These are phyloP conservation scores for Eueides isabella DNA, from an alignment of 1,140 invertebrate species.

Conservation along the genomic window DNA sequence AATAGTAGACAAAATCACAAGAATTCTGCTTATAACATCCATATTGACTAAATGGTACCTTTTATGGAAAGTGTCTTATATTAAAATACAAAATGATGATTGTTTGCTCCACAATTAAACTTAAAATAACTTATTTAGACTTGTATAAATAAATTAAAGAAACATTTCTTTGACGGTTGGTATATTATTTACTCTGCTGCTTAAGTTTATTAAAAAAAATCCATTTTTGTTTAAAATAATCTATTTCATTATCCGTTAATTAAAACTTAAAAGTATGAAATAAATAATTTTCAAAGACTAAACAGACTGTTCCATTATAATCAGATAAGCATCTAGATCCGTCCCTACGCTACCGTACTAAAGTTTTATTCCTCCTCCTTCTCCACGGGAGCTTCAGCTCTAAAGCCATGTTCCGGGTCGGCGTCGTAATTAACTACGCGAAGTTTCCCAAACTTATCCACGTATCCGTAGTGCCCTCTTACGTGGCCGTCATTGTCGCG, in stretches of 20 bases:
- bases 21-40: not conserved
- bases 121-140: no score
- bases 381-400: slow-evolving; percentile 78
- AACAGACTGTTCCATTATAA: not conserved
- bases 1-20: no score
- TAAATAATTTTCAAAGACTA: not conserved
- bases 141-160: no score
- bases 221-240: no score
- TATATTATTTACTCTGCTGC: no score
- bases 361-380: slow-evolving; percentile 54
- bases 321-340: not conserved
- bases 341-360: not conserved
- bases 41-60: not conserved
- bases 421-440: slow-evolving; percentile 90
- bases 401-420: slow-evolving; percentile 87
- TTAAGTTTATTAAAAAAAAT: no score
- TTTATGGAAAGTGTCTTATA: not conserved
- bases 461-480: slow-evolving; percentile 92
- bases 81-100: no score
- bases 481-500: slow-evolving; percentile 89
- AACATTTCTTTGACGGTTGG: no score
- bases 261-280: no score
- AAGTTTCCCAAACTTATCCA: slow-evolving; percentile 90
- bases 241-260: no score
- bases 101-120: no score